Evolutionary conservation across 2,888 invertebrate species (phyloP).

Genomic region (Chloromyia formosa): DNA sequence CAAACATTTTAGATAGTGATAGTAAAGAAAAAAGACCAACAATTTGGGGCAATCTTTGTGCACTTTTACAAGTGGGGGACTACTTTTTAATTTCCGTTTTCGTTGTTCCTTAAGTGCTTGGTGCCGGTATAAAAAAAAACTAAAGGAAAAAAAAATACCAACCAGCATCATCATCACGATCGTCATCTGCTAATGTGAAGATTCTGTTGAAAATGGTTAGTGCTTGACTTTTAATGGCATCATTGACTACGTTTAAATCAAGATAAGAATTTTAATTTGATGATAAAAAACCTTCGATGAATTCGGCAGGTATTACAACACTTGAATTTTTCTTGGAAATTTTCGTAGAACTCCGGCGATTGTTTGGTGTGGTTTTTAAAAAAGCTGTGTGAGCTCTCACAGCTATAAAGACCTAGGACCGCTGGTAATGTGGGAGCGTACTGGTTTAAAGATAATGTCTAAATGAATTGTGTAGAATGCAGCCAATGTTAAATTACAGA

Average conservation of each 20-base stretch:
- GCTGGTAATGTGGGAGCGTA: too few species aligned
- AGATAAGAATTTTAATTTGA: conserved; percentile 43
- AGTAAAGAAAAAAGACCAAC: neutral
- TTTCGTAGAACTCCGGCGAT: neutral
- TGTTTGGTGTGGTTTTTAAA: too few species aligned
- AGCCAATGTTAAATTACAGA: conserved; percentile 11
- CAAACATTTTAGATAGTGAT: neutral
- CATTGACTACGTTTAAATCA: conserved; percentile 41
- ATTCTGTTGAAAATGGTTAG: conserved; percentile 32
- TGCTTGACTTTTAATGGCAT: conserved; percentile 39
- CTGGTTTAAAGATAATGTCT: too few species aligned
- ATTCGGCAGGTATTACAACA: conserved; percentile 35
- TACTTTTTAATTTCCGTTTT: conserved; percentile 32
- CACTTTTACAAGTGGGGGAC: conserved; percentile 6
- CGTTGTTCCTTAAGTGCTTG: conserved; percentile 38
- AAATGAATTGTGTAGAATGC: neutral
- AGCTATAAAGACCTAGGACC: too few species aligned
- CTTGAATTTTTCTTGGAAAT: conserved; percentile 26
- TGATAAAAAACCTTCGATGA: conserved; percentile 39
- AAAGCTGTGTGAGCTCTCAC: too few species aligned
- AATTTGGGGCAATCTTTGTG: too few species aligned
- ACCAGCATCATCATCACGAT: conserved; percentile 19
- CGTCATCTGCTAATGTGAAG: conserved; percentile 21
- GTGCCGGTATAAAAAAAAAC: too few species aligned
- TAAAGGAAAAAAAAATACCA: neutral